A percentile compares a stretch with the other conserved stretches of the same genome.
phyloP scores from a whole-genome alignment of 2,888 invertebrate species.

The Gymnocheta viridis region DNA sequence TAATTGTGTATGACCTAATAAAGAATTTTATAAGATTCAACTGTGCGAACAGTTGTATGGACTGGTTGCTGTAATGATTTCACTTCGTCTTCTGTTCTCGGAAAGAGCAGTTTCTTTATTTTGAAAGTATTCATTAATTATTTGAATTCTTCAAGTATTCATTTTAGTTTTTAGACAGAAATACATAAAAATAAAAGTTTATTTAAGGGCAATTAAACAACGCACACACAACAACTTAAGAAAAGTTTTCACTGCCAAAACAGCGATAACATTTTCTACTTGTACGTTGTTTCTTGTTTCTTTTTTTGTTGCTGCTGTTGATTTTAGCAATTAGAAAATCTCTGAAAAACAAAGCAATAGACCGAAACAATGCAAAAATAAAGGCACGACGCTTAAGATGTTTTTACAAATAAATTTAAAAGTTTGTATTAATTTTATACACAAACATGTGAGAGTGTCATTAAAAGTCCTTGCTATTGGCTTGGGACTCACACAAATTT shows the following conservation, averaged over 20 bases:
- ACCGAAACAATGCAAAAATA: conserved; percentile 34
- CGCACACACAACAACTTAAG: background rate
- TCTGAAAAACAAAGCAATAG: conserved; percentile 25
- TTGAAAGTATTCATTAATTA: background rate
- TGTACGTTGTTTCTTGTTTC: background rate
- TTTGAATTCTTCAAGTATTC: background rate
- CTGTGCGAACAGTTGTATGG: too few relatives aligned
- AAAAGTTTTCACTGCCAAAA: conserved; percentile 8
- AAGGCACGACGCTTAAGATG: conserved; percentile 7
- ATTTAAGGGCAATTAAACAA: conserved; percentile 48
- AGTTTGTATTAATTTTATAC: background rate
- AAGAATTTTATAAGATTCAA: too few relatives aligned
- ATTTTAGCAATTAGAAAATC: conserved; percentile 14
- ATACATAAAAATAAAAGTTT: conserved; percentile 22
- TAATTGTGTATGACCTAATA: too few relatives aligned
- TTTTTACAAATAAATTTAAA: background rate
- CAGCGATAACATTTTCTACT: background rate
- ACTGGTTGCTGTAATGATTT: too few relatives aligned
- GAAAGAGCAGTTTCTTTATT: too few relatives aligned
- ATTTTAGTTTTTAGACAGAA: background rate
- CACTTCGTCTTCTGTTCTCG: too few relatives aligned
- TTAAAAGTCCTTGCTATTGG: conserved; percentile 33
- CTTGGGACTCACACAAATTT: conserved; percentile 48
- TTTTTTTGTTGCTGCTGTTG: background rate
- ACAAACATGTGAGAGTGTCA: background rate